Conservation (phyloP, 2,888 invertebrate genomes). For the Copidosoma aretas region DNA sequence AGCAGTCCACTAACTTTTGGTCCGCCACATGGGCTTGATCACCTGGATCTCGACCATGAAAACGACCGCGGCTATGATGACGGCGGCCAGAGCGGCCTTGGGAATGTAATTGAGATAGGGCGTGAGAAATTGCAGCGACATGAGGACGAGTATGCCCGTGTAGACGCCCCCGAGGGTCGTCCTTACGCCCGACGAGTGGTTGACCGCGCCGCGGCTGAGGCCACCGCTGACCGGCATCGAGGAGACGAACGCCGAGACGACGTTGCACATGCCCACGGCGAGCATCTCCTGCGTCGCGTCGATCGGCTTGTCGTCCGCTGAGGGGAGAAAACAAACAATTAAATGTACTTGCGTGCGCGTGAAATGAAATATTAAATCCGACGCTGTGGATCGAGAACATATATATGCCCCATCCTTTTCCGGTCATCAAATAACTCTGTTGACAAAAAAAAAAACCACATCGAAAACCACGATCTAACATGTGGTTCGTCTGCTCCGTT, state of each 20-base stretch:
- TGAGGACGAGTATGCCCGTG: constrained; percentile 67
- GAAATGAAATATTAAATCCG: too few relatives aligned
- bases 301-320: constrained; percentile 68
- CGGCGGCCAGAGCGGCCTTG: constrained; percentile 72
- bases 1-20: constrained; percentile 66
- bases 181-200: constrained; percentile 74
- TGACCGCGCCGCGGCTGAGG: constrained; percentile 72
- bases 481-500: too few relatives aligned
- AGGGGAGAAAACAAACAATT: constrained; percentile 40
- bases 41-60: constrained; percentile 73
- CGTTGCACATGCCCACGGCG: constrained; percentile 71
- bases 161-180: constrained; percentile 73
- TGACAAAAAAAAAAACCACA: too few relatives aligned
- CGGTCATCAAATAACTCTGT: too few relatives aligned
- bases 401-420: too few relatives aligned
- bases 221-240: constrained; percentile 74
- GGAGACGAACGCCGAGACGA: constrained; percentile 72
- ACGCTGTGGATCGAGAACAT: too few relatives aligned
- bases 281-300: constrained; percentile 77
- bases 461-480: too few relatives aligned
- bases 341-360: too few relatives aligned
- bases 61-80: constrained; percentile 76
- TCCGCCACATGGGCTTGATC: constrained; percentile 71
- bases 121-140: constrained; percentile 69
- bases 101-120: constrained; percentile 72